Base-by-base conservation (phyloP, 1,140 invertebrate genomes). In the Cotesia vestalis region DNA sequence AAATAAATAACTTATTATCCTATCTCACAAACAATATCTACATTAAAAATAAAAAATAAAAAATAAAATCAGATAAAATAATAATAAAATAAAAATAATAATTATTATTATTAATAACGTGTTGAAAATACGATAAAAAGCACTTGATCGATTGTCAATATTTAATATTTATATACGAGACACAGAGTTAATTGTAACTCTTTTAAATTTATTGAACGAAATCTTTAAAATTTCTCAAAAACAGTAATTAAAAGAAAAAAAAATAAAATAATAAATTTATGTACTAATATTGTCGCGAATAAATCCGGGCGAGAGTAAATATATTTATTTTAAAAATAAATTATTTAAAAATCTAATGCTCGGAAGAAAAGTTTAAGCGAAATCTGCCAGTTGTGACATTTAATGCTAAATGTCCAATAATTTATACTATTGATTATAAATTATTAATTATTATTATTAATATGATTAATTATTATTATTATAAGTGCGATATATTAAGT, bases 401-500 rank as follows among this genome's bases (percentile, higher is more conserved):
- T 6, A 46, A 46, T 46, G 40, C 40, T 46, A 55, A n/a, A 55
- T 81, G 81, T 83, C 81, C 79, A 83, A 78, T 80, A 79, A 80
- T 78, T 82, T 81, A 83, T 75, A 73, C 81, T 80, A 83, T 82
- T 64, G 79, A 80, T 78, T 82, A 82, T 77, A 71, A 55, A 55
- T 55, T 55, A 55, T 55, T 12, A 55, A 55, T 55, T 51, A 51
- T 51, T n/a, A 51, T 51, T 51, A 51, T 51, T 51, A 51, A 9
- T 51, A 51, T 51, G 27, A 27, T 27, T 46, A 46, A 46, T 46
- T 17, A 55, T 55, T 55, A 55, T 78, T 82, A 82, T 77, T 74
- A 77, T 83, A 83, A 81, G 79, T 80, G 81, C 76, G 79, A 80
- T 82, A 83, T 83, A 83, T 83, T 83, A 82, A 83, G 76, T 82